Evolutionary conservation across 2,888 invertebrate genomes (phyloP).

Genomic region (Caenorhabditis uteleia): DNA sequence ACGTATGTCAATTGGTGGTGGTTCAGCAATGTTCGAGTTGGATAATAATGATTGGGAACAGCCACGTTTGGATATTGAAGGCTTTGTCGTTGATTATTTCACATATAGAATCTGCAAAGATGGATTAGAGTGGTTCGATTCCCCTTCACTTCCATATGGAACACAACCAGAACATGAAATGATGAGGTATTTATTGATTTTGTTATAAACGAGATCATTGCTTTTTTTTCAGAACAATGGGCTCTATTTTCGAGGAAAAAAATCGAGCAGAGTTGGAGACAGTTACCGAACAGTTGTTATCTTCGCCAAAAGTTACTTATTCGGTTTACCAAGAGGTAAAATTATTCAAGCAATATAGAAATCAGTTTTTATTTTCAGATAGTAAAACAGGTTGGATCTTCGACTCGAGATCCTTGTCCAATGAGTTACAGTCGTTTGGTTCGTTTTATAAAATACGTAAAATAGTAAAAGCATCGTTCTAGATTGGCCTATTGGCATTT

Average conservation of each 20-base stretch:
- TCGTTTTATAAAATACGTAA: background rate
- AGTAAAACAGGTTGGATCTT: constrained; percentile 17
- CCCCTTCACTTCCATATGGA: constrained; percentile 40
- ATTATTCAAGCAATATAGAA: background rate
- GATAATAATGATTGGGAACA: constrained; percentile 44
- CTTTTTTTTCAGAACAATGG: constrained; percentile 18
- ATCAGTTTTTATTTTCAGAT: constrained; percentile 1
- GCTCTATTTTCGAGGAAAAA: constrained; percentile 38
- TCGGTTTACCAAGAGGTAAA: constrained; percentile 40
- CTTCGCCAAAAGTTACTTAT: constrained; percentile 33
- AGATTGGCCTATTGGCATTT: constrained; percentile 49
- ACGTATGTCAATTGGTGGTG: constrained; percentile 21
- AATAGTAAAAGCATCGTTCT: background rate
- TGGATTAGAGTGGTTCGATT: constrained; percentile 45
- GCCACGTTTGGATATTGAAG: constrained; percentile 44
- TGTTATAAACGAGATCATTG: no score
- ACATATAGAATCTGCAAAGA: constrained; percentile 24
- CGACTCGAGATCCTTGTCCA: constrained; percentile 12
- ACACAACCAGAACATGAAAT: constrained; percentile 43
- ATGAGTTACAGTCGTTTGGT: constrained; percentile 52
- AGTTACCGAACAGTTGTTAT: constrained; percentile 25
- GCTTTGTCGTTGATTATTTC: constrained; percentile 51
- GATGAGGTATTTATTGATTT: constrained; percentile 28
- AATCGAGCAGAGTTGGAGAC: constrained; percentile 17
- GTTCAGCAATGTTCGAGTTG: background rate